phyloP scores from a whole-genome alignment of 2,888 invertebrate genomes.

The Yponomeuta sedellus region DNA sequence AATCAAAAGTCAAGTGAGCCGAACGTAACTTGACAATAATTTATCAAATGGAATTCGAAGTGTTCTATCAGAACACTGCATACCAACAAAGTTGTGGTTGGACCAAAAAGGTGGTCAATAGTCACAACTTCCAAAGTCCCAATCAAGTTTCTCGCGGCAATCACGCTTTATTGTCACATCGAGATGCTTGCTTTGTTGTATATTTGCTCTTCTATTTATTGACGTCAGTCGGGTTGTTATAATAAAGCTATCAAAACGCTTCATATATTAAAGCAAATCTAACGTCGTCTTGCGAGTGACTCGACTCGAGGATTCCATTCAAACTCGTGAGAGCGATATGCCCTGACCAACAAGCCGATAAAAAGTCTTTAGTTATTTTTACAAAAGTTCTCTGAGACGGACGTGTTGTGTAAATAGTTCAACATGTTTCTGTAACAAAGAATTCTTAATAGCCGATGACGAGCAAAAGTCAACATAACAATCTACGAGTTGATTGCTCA shows the following conservation, averaged over 20 bases:
- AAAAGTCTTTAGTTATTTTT: slow-evolving; percentile 60
- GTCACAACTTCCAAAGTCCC: slow-evolving; percentile 35
- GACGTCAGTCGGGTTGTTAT: slow-evolving; percentile 53
- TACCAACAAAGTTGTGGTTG: not conserved
- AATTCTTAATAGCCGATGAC: slow-evolving; percentile 76
- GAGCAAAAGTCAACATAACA: slow-evolving; percentile 71
- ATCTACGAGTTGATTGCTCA: slow-evolving; percentile 70
- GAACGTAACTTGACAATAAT: not conserved
- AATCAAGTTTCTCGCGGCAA: slow-evolving; percentile 66
- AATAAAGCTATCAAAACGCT: slow-evolving; percentile 69
- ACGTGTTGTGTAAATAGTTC: slow-evolving; percentile 75
- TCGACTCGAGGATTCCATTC: slow-evolving; percentile 67
- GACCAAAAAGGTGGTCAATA: not conserved
- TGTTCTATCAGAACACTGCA: not conserved
- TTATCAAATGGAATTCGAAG: too few species aligned
- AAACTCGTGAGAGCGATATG: slow-evolving; percentile 67
- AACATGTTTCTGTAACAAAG: slow-evolving; percentile 75
- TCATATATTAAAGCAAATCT: slow-evolving; percentile 68
- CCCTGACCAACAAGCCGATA: slow-evolving; percentile 51
- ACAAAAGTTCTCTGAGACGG: slow-evolving; percentile 61
- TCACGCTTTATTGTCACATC: slow-evolving; percentile 71
- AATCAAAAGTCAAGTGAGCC: not conserved
- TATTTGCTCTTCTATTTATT: slow-evolving; percentile 50
- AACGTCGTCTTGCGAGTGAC: slow-evolving; percentile 41
- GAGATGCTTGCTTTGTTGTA: slow-evolving; percentile 52